Evolutionary conservation across 2,888 invertebrate species (phyloP), one percentile per base, ranked within the genome.

Genomic region (Catocala nupta): DNA sequence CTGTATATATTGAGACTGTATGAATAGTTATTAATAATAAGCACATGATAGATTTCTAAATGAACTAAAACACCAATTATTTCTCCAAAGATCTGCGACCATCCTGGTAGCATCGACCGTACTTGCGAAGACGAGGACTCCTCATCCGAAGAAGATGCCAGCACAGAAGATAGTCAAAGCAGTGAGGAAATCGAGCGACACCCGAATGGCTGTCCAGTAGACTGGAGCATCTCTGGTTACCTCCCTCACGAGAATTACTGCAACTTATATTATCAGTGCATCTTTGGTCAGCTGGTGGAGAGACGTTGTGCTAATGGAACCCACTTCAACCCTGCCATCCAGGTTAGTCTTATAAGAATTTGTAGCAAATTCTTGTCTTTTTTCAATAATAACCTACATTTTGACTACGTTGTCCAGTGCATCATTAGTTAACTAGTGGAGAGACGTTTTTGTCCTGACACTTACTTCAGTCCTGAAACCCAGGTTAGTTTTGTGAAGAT

Each of bases 241-340:
- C 43, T 76, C 0, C 74, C 75, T 0, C 72, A 74, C 1, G 71
- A 76, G 0, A 36, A 34, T 0, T 63, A 63, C 33, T 75, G 75
- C 57, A 65, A 70, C 9, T 50, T 50, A 12, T 75, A 60, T 62
- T 73, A 71, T 11, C 63, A 67, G 5, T 75, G 75, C 12, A 65
- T 53, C 3, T 55, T 42, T 0, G 75, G 75, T 0, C 34, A 65
- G 0, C 49, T 25, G 5, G 44, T 76, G 5, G 49, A 44, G 1
- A 65, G 5, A 6, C 7, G 13, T 9, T 75, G 75, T 16, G 12
- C 63, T 0, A 1, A 42, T 7, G 67, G 69, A 0, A 57, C 67
- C 0, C 59, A 58, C 5, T 75, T 75, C 48, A 71, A 70, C 42
- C 13, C 57, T 2, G 11, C 13, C 0, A 5, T 25, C 0, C 39